A percentile compares a stretch with the other conserved stretches of the same genome.
Conservation (phyloP, 2,888 invertebrate genomes). For the Disparrhopalites patrizii region DNA sequence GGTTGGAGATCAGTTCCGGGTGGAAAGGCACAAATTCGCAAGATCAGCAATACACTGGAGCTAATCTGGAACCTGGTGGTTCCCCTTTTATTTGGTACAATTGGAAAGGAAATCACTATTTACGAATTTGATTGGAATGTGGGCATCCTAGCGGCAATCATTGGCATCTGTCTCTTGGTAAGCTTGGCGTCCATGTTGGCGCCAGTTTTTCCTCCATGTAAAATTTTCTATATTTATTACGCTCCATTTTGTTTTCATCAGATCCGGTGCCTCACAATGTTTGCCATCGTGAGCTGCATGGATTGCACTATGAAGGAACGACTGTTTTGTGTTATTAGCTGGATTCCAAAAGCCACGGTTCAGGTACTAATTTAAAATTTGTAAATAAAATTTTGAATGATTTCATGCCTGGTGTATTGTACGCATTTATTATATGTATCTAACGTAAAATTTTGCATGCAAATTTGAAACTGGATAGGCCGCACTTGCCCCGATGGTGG, state of each 20-base stretch:
- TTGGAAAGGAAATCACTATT: slow-evolving; percentile 68
- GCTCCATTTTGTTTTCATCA: too few species aligned
- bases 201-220: too few species aligned
- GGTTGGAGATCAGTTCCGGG: slow-evolving; percentile 48
- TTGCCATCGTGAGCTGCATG: slow-evolving; percentile 17
- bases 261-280: slow-evolving; percentile 35
- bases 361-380: slow-evolving; percentile 37
- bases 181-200: too few species aligned
- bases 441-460: too few species aligned
- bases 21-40: slow-evolving; percentile 52
- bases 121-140: slow-evolving; percentile 51
- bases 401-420: too few species aligned
- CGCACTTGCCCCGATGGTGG: slow-evolving; percentile 41
- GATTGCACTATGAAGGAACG: slow-evolving; percentile 36
- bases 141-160: slow-evolving; percentile 50
- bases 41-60: slow-evolving; percentile 58
- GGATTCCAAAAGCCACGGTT: slow-evolving; percentile 48
- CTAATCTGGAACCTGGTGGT: slow-evolving; percentile 69
- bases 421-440: too few species aligned
- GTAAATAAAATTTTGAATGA: too few species aligned
- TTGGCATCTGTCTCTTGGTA: slow-evolving; percentile 53
- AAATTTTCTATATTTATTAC: too few species aligned
- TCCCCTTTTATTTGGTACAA: slow-evolving; percentile 70
- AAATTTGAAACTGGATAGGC: slow-evolving; percentile 29
- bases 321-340: slow-evolving; percentile 41